Evolutionary conservation across 2,797 vertebrate genomes (phyloP), one percentile per base, ranked within the genome.

Genomic region (Parambassis ranga): DNA sequence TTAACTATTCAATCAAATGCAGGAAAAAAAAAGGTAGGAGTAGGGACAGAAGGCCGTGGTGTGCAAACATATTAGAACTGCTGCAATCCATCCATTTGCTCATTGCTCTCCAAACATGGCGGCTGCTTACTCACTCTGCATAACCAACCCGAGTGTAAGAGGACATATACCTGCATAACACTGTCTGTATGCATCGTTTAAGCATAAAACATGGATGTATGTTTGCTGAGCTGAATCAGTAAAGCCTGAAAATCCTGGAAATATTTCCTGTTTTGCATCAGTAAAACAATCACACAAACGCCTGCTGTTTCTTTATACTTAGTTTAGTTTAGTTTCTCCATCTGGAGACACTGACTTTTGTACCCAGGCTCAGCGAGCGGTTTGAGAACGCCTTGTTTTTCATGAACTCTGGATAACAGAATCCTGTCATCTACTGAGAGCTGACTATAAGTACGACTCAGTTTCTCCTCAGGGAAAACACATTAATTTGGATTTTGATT

Each of bases 401-500:
- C 70, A 67, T 59, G 78, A 77, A 79, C 77, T 79, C 57, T 58
- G 85, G 82, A 89, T 90, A 90, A 89, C 85, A 87, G 85, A 85
- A 87, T 84, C 79, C 88, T 91, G 88, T 91, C 89, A 91, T 91
- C 87, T 90, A 90, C 86, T 81, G 85, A 88, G 87, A 73, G 81
- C 74, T 43, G 81, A 87, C 81, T 90, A 84, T 84, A 88, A 89
- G 87, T 89, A 77, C 76, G 85, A 84, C 87, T 87, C 87, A 28
- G 79, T 87, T 88, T 75, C 87, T 89, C 87, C 87, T 87, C 79
- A 32, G 89, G 90, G 89, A 89, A 91, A 90, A 91, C 90, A 90
- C 89, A 90, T 91, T 91, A 87, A 91, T 91, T 91, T 91, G 77
- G 89, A 91, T 90, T 91, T 90, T 85, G 86, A 91, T 91, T 91